Evolutionary conservation across 2,888 invertebrate species (phyloP), one percentile per base, ranked within the genome.

Genomic region (Ichneumoninae sp.): DNA sequence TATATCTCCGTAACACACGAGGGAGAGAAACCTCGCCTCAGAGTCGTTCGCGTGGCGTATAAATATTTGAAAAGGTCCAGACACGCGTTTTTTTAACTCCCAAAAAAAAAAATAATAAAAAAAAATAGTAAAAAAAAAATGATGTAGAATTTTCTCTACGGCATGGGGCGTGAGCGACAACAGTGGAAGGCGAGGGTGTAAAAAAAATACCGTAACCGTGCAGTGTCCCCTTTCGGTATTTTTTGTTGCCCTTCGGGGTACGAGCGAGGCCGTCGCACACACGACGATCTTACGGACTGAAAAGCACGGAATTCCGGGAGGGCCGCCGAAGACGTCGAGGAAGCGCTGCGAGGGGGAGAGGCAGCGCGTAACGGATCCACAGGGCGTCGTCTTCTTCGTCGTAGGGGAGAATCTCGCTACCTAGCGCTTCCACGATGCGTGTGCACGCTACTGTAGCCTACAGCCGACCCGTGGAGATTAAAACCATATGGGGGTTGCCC

Each of bases 401-500:
- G 60, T 78, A 78, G 84, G 84, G 78, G 73, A 81, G 69, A 78
- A 78, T 65, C 65, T 77, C 60, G 69, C 50, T 57, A 70, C 74
- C 54, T 40, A 50, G 47, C 57, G 74, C 22, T 33, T 40, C 30
- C 30, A 50, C 33, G 30, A 63, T 69, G 63, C 70, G 68, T 22
- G 22, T 68, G 47, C 60, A 60, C n/a, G 26, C 68, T 60, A 19
- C n/a, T 70, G 52, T 33, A 60, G 54, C 44, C 52, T 73, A 19
- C 19, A 10, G 13, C 66, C 47, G 57, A n/a, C 4, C 22, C 33
- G 52, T 40, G 40, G 70, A 85, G 86, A 87, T 87, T 86, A 83
- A 85, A 86, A 85, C 86, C 87, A 87, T 85, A 87, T 85, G 87
- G 83, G 85, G 83, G 70, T 81, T 79, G 79, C 47, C 73, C 76